A percentile compares a stretch with the other conserved stretches of the same genome.
Conservation (phyloP, 2,888 invertebrate genomes). For the Lasioglossum malachurum region DNA sequence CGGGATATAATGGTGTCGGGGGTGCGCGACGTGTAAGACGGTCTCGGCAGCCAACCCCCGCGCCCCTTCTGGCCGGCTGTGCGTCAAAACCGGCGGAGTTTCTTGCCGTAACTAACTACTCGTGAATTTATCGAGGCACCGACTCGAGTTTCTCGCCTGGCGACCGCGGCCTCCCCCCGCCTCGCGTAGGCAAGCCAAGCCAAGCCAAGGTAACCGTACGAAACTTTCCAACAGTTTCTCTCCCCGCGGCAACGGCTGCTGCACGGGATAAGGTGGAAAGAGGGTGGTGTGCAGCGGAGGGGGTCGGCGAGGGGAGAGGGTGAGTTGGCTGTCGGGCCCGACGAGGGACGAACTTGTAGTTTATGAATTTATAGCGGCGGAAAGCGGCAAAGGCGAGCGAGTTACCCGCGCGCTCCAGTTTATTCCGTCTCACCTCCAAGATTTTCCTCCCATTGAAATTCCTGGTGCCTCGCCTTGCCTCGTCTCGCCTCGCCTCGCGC, state of each 20-base stretch:
- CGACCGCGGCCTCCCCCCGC: constrained; percentile 56
- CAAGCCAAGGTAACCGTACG: constrained; percentile 70
- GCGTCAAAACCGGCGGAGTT: constrained; percentile 76
- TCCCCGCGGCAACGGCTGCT: constrained; percentile 31
- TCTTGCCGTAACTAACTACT: constrained; percentile 82
- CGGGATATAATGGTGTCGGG: constrained; percentile 55
- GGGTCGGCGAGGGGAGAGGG: background rate
- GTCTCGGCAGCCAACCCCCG: constrained; percentile 3
- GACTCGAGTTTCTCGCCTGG: constrained; percentile 76
- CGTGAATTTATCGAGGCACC: constrained; percentile 82
- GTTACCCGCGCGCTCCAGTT: constrained; percentile 78
- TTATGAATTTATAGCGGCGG: constrained; percentile 84
- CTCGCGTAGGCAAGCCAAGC: constrained; percentile 62
- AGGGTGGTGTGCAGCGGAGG: background rate
- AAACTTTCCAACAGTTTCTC: constrained; percentile 75
- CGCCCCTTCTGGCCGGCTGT: constrained; percentile 41
- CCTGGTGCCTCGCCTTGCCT: constrained; percentile 46
- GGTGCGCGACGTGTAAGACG: constrained; percentile 40
- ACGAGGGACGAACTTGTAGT: constrained; percentile 80
- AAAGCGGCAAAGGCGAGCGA: constrained; percentile 79
- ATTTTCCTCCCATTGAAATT: constrained; percentile 76
- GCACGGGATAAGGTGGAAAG: constrained; percentile 18
- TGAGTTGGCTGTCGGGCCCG: constrained; percentile 43
- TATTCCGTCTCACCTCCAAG: constrained; percentile 76
- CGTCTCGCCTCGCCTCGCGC: constrained; percentile 9